Conservation (phyloP, 1,140 invertebrate genomes). For the Colletes latitarsis region DNA sequence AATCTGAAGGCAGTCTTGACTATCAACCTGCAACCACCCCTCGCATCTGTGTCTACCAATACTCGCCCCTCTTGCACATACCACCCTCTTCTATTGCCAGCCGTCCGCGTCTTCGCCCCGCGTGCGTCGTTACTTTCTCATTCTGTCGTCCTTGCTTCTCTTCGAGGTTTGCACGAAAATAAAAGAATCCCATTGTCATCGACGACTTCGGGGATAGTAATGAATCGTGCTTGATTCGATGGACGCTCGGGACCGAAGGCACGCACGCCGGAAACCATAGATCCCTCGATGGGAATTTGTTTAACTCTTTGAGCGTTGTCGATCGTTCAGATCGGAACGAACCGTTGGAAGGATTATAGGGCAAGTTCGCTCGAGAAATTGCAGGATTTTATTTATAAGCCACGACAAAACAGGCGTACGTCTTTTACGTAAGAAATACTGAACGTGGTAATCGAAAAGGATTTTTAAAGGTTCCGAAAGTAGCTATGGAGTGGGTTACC, state of each 20-base stretch:
- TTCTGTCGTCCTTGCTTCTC: slow-evolving; percentile 37
- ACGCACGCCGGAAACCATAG: neutral
- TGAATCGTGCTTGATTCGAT: neutral
- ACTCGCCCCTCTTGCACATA: slow-evolving; percentile 53
- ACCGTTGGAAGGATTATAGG: too few species aligned
- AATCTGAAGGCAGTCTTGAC: slow-evolving; percentile 72
- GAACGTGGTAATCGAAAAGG: too few species aligned
- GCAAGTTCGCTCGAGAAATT: too few species aligned
- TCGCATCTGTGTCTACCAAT: slow-evolving; percentile 53
- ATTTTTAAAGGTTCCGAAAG: too few species aligned
- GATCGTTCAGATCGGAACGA: too few species aligned
- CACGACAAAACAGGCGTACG: too few species aligned
- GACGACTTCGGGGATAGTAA: neutral
- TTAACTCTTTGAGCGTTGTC: too few species aligned
- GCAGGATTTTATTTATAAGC: too few species aligned
- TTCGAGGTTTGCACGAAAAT: neutral
- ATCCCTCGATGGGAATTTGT: neutral
- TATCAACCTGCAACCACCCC: slow-evolving; percentile 66
- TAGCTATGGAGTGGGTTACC: too few species aligned
- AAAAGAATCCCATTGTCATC: slow-evolving; percentile 11
- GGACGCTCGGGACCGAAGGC: neutral
- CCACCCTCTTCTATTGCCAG: slow-evolving; percentile 35
- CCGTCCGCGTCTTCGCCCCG: slow-evolving; percentile 4
- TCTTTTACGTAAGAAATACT: too few species aligned
- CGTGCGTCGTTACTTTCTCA: slow-evolving; percentile 57